A percentile compares a stretch with the other conserved stretches of the same genome.
Evolutionary conservation across 2,888 invertebrate genomes (phyloP).

Genomic region (Chelonus formosanus): DNA sequence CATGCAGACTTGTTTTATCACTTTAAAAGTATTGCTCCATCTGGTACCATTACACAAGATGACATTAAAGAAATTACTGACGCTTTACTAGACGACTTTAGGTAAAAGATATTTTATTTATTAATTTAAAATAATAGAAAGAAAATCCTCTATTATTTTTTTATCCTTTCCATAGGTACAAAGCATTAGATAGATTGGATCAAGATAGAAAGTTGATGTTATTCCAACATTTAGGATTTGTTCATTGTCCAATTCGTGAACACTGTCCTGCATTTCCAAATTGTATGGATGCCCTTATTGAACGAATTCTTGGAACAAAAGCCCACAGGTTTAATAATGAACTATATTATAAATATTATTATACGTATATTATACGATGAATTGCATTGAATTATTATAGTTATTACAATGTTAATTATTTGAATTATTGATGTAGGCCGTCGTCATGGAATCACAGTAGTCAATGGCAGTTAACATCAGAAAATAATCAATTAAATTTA

Average conservation of each 20-base stretch:
- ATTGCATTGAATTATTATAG: not conserved
- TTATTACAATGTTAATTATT: not conserved
- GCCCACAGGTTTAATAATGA: conserved; percentile 68
- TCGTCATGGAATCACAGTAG: conserved; percentile 73
- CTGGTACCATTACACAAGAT: conserved; percentile 91
- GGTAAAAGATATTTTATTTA: conserved; percentile 66
- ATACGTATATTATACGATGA: conserved; percentile 15
- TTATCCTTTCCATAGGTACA: conserved; percentile 73
- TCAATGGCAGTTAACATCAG: conserved; percentile 73
- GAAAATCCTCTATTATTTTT: conserved; percentile 5
- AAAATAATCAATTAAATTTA: conserved; percentile 82
- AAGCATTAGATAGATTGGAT: conserved; percentile 91
- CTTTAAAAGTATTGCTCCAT: conserved; percentile 88
- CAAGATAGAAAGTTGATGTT: conserved; percentile 94
- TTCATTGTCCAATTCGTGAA: conserved; percentile 93
- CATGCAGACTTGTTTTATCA: conserved; percentile 93
- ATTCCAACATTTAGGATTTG: conserved; percentile 94
- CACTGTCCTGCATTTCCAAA: conserved; percentile 91
- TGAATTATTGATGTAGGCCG: conserved; percentile 62
- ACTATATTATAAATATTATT: not conserved
- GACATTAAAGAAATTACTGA: conserved; percentile 94
- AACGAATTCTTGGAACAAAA: conserved; percentile 75
- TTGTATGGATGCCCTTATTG: conserved; percentile 81
- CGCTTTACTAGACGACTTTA: conserved; percentile 89
- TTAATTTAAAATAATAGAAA: not conserved